Evolutionary conservation across 2,888 invertebrate genomes (phyloP), one percentile per base, ranked within the genome.

Genomic region (Synergus laeviventris): DNA sequence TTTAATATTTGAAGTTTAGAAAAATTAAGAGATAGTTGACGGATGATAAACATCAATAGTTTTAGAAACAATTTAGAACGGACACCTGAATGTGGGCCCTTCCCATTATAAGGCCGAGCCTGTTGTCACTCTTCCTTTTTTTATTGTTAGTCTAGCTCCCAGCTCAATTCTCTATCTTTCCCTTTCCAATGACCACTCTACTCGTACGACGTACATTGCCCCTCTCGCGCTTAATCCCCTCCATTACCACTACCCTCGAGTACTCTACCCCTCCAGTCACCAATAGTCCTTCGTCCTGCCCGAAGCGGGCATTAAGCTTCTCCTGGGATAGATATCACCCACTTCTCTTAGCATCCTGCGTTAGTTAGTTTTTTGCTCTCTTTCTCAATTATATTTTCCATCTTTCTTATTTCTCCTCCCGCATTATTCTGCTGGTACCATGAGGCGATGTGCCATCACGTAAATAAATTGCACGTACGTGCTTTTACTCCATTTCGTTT

Each of bases 221-320:
- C 83, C 83, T 79, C 81, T 80, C 80, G 74, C 75, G 75, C 74
- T 78, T 79, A 77, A 75, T 76, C 81, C 82, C 84, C 81, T 78
- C 80, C 80, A 70, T 73, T 42, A 24, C 70, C 76, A 24, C 56
- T 56, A 56, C 56, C 21, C 24, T 75, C 75, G 78, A 75, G 74
- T 73, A 77, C 62, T 76, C 73, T 78, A 75, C 62, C 74, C 76
- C 76, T 45, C 75, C 60, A 62, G 76, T 56, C 73, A 73, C 70
- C 76, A 54, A 45, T n/a, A 60, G 76, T 78, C 70, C 76, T 76
- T 74, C 80, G 74, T 78, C 76, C 77, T 77, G 75, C 74, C 74
- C 76, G 74, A 76, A 78, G 74, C 77, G 75, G 54, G 64, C 79
- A 75, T 75, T 78, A 76, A 64, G 66, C 78, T 49, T 60, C 76